These are phyloP conservation scores for Pollenia amentaria DNA, from an alignment of 2,888 invertebrate species.

Conservation along the genomic window DNA sequence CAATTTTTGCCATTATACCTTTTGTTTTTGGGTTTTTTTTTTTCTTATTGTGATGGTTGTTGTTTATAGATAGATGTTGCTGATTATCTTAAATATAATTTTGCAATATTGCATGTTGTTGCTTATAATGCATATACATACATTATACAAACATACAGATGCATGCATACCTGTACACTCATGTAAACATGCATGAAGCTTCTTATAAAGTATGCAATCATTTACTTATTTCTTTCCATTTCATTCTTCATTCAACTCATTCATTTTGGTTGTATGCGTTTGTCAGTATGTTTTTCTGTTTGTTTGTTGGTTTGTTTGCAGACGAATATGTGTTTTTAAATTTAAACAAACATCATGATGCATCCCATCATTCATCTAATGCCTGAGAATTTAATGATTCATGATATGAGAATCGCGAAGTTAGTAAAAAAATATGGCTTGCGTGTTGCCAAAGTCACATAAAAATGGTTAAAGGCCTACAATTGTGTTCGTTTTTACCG, in stretches of 20 bases:
- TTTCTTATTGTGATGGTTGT: constrained; percentile 42
- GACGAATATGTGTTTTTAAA: constrained; percentile 26
- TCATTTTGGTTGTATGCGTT: constrained; percentile 17
- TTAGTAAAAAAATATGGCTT: constrained; percentile 18
- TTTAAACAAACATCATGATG: constrained; percentile 30
- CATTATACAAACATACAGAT: not conserved
- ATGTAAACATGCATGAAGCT: not conserved
- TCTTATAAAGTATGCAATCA: constrained; percentile 52
- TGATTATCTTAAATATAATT: constrained; percentile 71
- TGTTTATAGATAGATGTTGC: constrained; percentile 63
- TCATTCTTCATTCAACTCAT: constrained; percentile 3
- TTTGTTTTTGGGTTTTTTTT: constrained; percentile 23
- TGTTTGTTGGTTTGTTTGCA: constrained; percentile 6
- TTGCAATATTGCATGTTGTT: constrained; percentile 73
- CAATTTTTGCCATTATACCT: constrained; percentile 46
- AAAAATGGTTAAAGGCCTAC: constrained; percentile 38
- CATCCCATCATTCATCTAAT: constrained; percentile 27
- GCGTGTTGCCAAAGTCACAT: constrained; percentile 60
- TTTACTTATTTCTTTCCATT: constrained; percentile 52
- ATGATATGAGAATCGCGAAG: constrained; percentile 61
- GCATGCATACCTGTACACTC: not conserved
- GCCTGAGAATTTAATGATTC: constrained; percentile 70
- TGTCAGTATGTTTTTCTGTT: constrained; percentile 9
- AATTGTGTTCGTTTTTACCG: constrained; percentile 6
- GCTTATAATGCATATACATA: constrained; percentile 31